A percentile compares a stretch with the other conserved stretches of the same genome.
Conservation (phyloP, 2,113 vertebrate species). For the Rhinolophus ferrumequinum region DNA sequence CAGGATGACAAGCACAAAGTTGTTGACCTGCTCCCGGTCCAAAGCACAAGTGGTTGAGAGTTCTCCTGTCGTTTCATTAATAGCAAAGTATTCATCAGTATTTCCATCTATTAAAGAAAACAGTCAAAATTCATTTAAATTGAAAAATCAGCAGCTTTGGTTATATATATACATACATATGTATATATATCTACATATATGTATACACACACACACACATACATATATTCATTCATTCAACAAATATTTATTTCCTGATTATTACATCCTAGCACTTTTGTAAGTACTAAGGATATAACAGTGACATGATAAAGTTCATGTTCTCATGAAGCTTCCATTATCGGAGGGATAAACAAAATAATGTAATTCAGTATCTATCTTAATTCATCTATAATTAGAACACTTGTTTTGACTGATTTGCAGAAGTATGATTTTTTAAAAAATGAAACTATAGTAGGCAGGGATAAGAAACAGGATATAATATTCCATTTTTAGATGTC, state of each 20-base stretch:
- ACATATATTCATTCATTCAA: neutral
- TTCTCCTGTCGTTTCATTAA: conserved; percentile 89
- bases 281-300: neutral
- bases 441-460: neutral
- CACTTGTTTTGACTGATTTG: neutral
- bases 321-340: neutral
- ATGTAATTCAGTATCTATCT: neutral
- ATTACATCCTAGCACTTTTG: neutral
- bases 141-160: neutral
- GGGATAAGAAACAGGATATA: neutral
- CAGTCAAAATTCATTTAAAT: conserved; percentile 39
- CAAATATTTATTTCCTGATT: neutral
- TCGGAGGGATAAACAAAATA: neutral
- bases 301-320: neutral
- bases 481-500: conserved; percentile 56
- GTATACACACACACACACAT: neutral
- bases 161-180: neutral
- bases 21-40: conserved; percentile 90
- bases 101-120: conserved; percentile 88
- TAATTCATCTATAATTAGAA: neutral
- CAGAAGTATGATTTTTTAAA: neutral
- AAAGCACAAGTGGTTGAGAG: conserved; percentile 87
- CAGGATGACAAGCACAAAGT: conserved; percentile 89
- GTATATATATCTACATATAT: no score
- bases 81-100: conserved; percentile 86